Percentiles rank a stretch among this genome's conserved stretches.
Evolutionary conservation across 2,113 vertebrate genomes (phyloP).

Genomic region (Xyrauchen texanus): DNA sequence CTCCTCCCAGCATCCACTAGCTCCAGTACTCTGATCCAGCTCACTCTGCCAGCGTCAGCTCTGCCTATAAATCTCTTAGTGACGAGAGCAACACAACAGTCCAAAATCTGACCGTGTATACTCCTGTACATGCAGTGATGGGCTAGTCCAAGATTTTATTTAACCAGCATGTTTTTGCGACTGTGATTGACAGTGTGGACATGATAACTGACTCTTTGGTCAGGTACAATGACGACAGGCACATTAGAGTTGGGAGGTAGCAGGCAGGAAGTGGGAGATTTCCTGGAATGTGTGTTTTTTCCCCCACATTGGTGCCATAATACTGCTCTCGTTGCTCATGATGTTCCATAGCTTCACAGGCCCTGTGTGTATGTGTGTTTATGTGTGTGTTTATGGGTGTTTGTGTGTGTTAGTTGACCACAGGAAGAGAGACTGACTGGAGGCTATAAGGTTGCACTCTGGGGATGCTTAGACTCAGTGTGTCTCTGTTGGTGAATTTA

Average conservation of each 20-base stretch:
- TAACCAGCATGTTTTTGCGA: background rate
- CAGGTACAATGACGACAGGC: slow-evolving; percentile 67
- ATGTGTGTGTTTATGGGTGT: too few species aligned
- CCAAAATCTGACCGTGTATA: background rate
- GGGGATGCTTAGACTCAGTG: too few species aligned
- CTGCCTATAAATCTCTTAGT: slow-evolving; percentile 2
- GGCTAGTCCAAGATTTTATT: background rate
- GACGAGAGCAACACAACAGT: background rate
- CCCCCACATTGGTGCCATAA: too few species aligned
- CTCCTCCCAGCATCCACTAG: slow-evolving; percentile 20
- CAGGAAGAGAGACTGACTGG: too few species aligned
- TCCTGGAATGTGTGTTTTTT: slow-evolving; percentile 73
- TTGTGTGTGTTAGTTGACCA: too few species aligned
- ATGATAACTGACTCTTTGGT: slow-evolving; percentile 39
- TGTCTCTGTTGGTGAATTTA: slow-evolving; percentile 5
- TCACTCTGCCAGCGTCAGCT: slow-evolving; percentile 26
- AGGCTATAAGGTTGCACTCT: too few species aligned
- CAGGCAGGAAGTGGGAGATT: slow-evolving; percentile 80
- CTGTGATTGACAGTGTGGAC: background rate
- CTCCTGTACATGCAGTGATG: background rate
- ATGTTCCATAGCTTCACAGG: too few species aligned
- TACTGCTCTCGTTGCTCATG: too few species aligned
- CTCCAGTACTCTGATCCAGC: background rate
- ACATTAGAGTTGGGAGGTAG: slow-evolving; percentile 64
- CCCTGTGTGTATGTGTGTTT: too few species aligned